A percentile compares a stretch with the other conserved stretches of the same genome.
These are phyloP conservation scores for Octonoba sinensis DNA, from an alignment of 2,888 invertebrate genomes.

Conservation along the genomic window DNA sequence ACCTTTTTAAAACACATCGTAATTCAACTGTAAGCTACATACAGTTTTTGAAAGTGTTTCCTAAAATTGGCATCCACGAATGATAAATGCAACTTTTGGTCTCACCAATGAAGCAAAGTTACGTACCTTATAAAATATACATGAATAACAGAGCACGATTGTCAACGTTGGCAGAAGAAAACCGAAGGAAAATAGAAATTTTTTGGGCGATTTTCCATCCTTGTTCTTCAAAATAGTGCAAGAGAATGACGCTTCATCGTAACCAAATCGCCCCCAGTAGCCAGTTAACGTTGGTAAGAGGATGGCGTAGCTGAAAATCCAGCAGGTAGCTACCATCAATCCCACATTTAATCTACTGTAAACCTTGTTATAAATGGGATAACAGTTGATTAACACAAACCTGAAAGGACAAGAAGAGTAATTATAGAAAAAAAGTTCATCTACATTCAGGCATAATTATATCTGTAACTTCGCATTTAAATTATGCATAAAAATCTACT, in stretches of 20 bases:
- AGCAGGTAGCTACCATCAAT: constrained; percentile 87
- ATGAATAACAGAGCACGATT: constrained; percentile 83
- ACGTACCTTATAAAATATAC: constrained; percentile 65
- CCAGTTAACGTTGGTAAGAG: constrained; percentile 87
- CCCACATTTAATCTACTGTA: constrained; percentile 87
- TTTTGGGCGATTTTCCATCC: constrained; percentile 81
- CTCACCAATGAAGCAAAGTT: too few relatives aligned
- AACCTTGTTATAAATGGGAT: constrained; percentile 83
- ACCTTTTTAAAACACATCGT: too few relatives aligned
- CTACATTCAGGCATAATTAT: too few relatives aligned
- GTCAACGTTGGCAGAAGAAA: constrained; percentile 87
- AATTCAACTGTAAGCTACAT: too few relatives aligned
- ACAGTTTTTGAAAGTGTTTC: too few relatives aligned
- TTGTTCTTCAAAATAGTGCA: constrained; percentile 85
- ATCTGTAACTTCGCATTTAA: too few relatives aligned
- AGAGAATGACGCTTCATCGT: constrained; percentile 85
- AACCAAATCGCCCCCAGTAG: constrained; percentile 87
- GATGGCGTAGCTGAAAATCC: constrained; percentile 89
- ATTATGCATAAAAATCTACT: too few relatives aligned
- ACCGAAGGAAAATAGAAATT: constrained; percentile 84
- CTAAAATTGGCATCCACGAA: too few relatives aligned
- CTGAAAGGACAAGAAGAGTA: constrained; percentile 73
- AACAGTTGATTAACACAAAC: constrained; percentile 92
- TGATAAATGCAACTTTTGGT: too few relatives aligned
- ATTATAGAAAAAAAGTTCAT: background rate